These are phyloP conservation scores for Gambusia yucatana DNA, from an alignment of 2,797 vertebrate species.

Conservation along the genomic window DNA sequence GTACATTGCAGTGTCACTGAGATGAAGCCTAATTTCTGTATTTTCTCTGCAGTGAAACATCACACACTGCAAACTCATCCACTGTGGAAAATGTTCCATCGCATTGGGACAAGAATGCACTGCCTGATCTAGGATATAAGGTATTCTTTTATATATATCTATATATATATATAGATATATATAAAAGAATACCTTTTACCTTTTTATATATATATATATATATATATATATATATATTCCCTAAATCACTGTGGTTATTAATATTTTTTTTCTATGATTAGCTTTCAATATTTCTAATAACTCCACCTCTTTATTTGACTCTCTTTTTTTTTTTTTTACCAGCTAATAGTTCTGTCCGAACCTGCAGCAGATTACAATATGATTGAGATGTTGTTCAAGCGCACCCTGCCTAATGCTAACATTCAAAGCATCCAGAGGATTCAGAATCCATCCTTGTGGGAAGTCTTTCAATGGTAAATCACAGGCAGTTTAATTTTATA, in stretches of 20 bases:
- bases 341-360: constrained; percentile 75
- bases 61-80: constrained; percentile 47
- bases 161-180: no score
- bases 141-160: constrained; percentile 64
- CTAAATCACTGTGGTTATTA: background rate
- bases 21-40: background rate
- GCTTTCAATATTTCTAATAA: background rate
- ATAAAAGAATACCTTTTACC: no score
- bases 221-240: no score
- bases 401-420: constrained; percentile 80
- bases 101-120: constrained; percentile 87
- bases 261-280: background rate
- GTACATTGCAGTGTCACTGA: background rate
- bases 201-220: no score
- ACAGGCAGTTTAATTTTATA: background rate
- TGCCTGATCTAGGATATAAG: constrained; percentile 86
- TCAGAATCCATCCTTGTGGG: constrained; percentile 89
- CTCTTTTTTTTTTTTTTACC: constrained; percentile 12
- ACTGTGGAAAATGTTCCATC: constrained; percentile 72
- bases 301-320: constrained; percentile 4
- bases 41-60: constrained; percentile 34
- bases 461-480: constrained; percentile 86
- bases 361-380: constrained; percentile 79
- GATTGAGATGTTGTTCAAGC: constrained; percentile 75
- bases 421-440: constrained; percentile 84